Conservation (phyloP, 2,797 vertebrate species). For the Scomberomorus guttatus region DNA sequence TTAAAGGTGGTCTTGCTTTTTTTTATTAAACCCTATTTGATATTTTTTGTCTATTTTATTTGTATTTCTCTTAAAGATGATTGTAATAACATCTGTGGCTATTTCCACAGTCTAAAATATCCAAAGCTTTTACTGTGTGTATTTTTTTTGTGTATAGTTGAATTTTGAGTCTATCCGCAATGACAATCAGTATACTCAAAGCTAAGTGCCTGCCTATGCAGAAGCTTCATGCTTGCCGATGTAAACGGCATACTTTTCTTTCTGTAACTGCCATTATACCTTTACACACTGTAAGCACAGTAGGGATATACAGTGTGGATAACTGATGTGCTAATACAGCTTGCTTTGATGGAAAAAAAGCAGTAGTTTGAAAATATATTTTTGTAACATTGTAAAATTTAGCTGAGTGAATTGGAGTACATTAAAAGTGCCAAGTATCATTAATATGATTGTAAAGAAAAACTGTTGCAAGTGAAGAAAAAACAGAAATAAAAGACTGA, state of each 20-base stretch:
- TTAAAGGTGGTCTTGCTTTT: constrained; percentile 32
- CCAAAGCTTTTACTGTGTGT: constrained; percentile 44
- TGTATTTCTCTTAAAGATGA: constrained; percentile 39
- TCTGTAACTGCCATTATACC: constrained; percentile 7
- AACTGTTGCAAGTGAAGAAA: constrained; percentile 12
- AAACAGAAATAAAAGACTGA: constrained; percentile 46
- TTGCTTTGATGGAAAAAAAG: constrained; percentile 24
- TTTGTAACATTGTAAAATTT: constrained; percentile 42
- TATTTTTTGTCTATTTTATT: constrained; percentile 23
- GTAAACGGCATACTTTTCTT: constrained; percentile 37
- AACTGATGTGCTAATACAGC: constrained; percentile 19
- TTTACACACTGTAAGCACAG: constrained; percentile 32
- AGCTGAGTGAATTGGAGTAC: constrained; percentile 43
- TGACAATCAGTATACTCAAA: constrained; percentile 54
- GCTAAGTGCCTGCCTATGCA: constrained; percentile 54
- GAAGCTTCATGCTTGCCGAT: constrained; percentile 35
- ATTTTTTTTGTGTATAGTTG: constrained; percentile 34
- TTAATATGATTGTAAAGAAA: constrained; percentile 42
- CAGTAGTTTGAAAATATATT: constrained; percentile 25
- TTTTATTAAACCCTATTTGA: constrained; percentile 8
- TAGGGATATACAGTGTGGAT: constrained; percentile 26
- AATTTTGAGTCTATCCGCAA: constrained; percentile 34
- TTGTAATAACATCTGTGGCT: constrained; percentile 41
- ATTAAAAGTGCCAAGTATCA: constrained; percentile 43
- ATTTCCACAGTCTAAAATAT: constrained; percentile 36